Base-by-base conservation (phyloP, 2,797 vertebrate genomes). In the Agapornis canus region DNA sequence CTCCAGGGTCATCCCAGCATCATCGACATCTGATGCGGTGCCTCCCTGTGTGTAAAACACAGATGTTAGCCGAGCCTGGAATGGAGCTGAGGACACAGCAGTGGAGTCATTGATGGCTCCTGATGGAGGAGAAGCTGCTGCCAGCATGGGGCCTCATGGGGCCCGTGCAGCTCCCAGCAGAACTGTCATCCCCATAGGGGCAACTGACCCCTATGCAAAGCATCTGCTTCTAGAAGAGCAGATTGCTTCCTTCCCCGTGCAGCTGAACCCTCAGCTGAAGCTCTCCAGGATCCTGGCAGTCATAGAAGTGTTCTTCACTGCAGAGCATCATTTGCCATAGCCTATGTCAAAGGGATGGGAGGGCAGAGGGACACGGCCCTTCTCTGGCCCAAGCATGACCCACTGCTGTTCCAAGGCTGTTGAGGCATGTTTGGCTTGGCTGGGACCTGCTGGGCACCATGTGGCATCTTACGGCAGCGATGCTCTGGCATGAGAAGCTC, bases 391-490 rank as follows among this genome's bases (percentile, higher is more conserved):
- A 0, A 65, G 75, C 42, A 12, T 0, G 0, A 49, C 35, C 42
- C 35, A 72, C 45, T 2, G 2, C 64, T 0, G 6, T 65, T 91
- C 9, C 0, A 0, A 59, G 86, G 75, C 64, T 73, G 26, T 7
- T 73, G 76, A 94, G 79, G n/a, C 5, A 4, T 68, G n/a, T 14
- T 85, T 65, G 76, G 82, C 87, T 94, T 4, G 64, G 87, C 75
- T 65, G 76, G 75, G 72, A 68, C 89, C 91, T 31, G 87, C 92
- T 96, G 95, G 86, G 87, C 23, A 6, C 95, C 96, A 92, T 77
- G 92, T 91, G 96, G 72, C 87, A 89, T 39, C 82, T 89, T 21
- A 85, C 3, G 27, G 49, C 78, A 92, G 75, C 2, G 0, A 65
- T n/a, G 75, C 56, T 68, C 65, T 64, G 90, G 66, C 65, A 90